phyloP scores from a whole-genome alignment of 1,140 invertebrate genomes.

The Vollenhovia emeryi region DNA sequence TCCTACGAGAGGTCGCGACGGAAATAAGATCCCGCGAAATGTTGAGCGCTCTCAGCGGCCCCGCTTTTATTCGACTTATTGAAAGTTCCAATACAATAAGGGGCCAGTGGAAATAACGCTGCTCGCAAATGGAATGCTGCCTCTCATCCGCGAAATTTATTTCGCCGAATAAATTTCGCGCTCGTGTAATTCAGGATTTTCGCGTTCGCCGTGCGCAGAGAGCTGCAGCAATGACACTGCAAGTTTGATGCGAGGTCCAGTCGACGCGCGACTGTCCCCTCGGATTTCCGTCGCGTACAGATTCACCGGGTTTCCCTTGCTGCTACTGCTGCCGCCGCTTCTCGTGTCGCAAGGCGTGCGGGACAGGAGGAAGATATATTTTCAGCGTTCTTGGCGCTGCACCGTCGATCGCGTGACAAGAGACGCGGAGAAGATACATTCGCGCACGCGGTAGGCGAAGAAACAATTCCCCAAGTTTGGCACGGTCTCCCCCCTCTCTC shows the following conservation, averaged over 20 bases:
- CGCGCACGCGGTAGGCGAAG: conserved; percentile 38
- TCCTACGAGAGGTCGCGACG: neutral
- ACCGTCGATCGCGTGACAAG: neutral
- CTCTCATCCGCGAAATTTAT: neutral
- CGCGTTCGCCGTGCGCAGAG: neutral
- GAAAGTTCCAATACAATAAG: conserved; percentile 11
- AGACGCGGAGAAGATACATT: conserved; percentile 26
- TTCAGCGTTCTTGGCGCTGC: conserved; percentile 13
- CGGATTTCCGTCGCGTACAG: neutral
- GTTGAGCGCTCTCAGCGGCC: neutral
- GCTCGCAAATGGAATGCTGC: conserved; percentile 4
- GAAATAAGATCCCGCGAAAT: conserved; percentile 1
- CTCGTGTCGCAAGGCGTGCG: neutral
- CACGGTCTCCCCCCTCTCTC: conserved; percentile 12
- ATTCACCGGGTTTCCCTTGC: neutral
- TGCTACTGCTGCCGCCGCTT: too few species aligned
- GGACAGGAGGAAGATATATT: conserved; percentile 54
- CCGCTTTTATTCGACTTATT: conserved; percentile 2
- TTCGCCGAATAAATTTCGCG: neutral
- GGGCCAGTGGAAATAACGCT: neutral
- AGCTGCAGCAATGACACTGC: neutral
- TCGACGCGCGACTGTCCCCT: neutral
- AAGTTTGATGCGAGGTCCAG: neutral
- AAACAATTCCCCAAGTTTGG: conserved; percentile 57
- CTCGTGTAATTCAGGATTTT: neutral